Evolutionary conservation across 2,888 invertebrate genomes (phyloP).

Genomic region (Adineta ricciae): DNA sequence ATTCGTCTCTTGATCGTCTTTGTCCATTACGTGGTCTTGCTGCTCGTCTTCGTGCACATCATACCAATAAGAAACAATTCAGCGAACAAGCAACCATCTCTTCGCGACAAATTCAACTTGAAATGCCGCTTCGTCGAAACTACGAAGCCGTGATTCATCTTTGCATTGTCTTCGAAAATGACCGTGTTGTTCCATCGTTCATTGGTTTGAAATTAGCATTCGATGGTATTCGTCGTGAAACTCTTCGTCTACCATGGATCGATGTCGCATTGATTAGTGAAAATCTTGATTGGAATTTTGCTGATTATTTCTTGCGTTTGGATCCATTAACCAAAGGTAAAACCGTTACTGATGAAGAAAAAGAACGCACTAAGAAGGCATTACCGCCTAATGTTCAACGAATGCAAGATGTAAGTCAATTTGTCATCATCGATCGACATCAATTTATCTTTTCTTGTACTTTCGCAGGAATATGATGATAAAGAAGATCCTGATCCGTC

Average conservation of each 20-base stretch:
- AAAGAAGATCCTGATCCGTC: constrained; percentile 6
- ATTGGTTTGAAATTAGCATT: background rate
- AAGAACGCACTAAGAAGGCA: background rate
- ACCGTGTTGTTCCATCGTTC: constrained; percentile 13
- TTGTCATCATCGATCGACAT: background rate
- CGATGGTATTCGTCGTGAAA: background rate
- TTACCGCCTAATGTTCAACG: background rate
- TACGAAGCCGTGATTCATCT: background rate
- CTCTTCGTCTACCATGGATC: constrained; percentile 1
- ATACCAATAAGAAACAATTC: background rate
- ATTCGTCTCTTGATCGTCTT: background rate
- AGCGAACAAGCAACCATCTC: background rate
- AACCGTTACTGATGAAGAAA: background rate
- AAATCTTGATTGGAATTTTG: constrained; percentile 20
- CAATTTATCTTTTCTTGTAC: background rate
- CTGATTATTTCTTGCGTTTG: background rate
- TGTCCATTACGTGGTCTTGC: constrained; percentile 18
- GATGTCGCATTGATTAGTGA: background rate
- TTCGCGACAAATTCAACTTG: background rate
- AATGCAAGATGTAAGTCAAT: background rate
- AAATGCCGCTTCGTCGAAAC: background rate
- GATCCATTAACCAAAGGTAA: constrained; percentile 1
- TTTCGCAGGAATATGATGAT: background rate
- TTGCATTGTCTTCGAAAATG: background rate
- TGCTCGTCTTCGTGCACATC: background rate